These are phyloP conservation scores for Amiota mariae DNA, from an alignment of 2,888 invertebrate genomes.

Conservation along the genomic window DNA sequence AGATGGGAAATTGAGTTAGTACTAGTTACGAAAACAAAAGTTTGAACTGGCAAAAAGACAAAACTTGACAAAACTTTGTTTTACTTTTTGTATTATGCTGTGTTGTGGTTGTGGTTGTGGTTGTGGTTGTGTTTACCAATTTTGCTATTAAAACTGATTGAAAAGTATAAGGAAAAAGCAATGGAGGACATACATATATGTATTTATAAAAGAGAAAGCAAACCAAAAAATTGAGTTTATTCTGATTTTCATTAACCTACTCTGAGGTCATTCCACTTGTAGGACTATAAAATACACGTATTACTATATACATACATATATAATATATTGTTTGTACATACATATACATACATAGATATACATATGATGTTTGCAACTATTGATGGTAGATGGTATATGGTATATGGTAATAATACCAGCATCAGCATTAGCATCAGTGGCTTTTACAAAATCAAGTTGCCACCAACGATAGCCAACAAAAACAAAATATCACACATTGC, in stretches of 20 bases:
- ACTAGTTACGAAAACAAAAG: neutral
- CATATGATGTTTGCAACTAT: neutral
- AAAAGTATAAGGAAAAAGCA: too few species aligned
- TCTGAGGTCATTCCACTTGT: constrained; percentile 65
- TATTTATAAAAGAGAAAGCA: neutral
- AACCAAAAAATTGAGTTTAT: constrained; percentile 11
- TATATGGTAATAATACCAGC: neutral
- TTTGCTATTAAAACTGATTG: neutral
- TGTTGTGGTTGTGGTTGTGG: too few species aligned
- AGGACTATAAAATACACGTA: neutral
- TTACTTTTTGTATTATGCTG: constrained; percentile 1
- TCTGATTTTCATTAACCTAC: constrained; percentile 63
- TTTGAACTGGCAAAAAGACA: neutral
- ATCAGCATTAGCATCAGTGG: neutral
- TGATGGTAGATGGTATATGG: neutral
- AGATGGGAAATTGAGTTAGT: too few species aligned
- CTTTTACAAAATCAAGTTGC: neutral
- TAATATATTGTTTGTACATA: neutral
- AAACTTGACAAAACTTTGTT: neutral
- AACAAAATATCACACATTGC: constrained; percentile 3
- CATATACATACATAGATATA: neutral
- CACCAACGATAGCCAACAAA: neutral
- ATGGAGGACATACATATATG: too few species aligned
- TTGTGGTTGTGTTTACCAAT: constrained; percentile 1
- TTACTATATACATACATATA: neutral